phyloP scores from a whole-genome alignment of 2,113 vertebrate species.

The Buteo buteo region DNA sequence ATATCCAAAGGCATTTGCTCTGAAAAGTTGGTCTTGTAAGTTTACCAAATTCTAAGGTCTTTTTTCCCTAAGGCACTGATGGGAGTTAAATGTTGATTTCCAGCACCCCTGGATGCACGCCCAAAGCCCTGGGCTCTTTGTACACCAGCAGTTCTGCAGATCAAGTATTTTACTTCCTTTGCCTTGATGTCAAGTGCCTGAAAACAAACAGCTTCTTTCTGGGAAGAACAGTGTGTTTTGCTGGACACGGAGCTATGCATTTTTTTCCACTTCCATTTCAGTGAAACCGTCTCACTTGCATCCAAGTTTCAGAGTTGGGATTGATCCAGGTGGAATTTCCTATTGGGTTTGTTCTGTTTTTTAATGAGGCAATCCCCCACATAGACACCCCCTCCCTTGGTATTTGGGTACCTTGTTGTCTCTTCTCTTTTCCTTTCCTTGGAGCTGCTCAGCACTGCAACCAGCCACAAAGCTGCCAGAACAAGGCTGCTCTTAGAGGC shows the following conservation, averaged over 20 bases:
- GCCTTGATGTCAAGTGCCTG: background rate
- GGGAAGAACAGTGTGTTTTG: background rate
- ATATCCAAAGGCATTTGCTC: background rate
- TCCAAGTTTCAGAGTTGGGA: background rate
- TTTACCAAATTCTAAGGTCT: background rate
- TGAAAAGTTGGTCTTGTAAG: background rate
- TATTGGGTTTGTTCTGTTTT: background rate
- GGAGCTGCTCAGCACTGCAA: background rate
- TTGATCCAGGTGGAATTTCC: background rate
- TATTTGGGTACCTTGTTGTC: background rate
- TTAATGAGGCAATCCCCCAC: background rate
- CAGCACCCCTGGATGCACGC: background rate
- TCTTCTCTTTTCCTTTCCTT: background rate
- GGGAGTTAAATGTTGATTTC: background rate
- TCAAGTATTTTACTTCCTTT: background rate
- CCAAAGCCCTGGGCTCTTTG: background rate
- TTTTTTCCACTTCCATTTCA: background rate
- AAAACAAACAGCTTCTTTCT: background rate
- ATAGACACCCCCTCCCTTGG: background rate
- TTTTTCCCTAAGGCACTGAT: accelerated
- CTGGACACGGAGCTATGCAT: background rate
- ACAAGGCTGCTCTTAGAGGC: background rate
- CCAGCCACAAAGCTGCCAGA: background rate
- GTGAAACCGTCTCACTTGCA: background rate
- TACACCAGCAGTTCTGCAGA: background rate